Evolutionary conservation across 1,140 invertebrate species (phyloP).

Genomic region (Phthorimaea operculella): DNA sequence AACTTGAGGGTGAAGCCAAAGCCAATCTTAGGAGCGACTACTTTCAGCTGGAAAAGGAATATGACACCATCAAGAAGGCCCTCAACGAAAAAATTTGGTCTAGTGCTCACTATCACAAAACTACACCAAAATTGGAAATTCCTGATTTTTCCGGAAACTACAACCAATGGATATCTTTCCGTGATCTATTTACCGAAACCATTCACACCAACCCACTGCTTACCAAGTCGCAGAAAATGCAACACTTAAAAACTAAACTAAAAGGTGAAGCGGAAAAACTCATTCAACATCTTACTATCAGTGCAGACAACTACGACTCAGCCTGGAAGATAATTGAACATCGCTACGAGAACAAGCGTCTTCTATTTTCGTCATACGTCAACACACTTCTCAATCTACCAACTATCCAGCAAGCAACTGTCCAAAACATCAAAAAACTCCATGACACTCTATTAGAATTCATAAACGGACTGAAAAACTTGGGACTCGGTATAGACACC

Average conservation of each 20-base stretch:
- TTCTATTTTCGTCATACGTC: not conserved
- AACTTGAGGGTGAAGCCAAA: not conserved
- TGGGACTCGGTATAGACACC: not conserved
- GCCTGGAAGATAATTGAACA: not conserved
- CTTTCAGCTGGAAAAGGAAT: too few species aligned
- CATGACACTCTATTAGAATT: not conserved
- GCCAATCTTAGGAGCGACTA: too few species aligned
- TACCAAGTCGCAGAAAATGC: not conserved
- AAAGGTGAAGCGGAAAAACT: not conserved
- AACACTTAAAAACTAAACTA: not conserved
- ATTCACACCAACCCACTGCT: not conserved
- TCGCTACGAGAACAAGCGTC: not conserved
- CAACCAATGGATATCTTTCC: not conserved
- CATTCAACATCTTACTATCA: not conserved
- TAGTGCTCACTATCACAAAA: not conserved
- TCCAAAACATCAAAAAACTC: not conserved
- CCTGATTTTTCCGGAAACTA: not conserved
- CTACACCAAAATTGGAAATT: not conserved
- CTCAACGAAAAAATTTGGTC: not conserved
- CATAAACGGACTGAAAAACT: not conserved
- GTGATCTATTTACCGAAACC: not conserved
- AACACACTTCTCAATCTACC: not conserved
- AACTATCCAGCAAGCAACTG: not conserved
- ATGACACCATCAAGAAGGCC: too few species aligned
- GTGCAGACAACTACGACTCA: not conserved